A percentile compares a stretch with the other conserved stretches of the same genome.
phyloP scores from a whole-genome alignment of 2,113 vertebrate genomes.

The Neomonachus schauinslandi region DNA sequence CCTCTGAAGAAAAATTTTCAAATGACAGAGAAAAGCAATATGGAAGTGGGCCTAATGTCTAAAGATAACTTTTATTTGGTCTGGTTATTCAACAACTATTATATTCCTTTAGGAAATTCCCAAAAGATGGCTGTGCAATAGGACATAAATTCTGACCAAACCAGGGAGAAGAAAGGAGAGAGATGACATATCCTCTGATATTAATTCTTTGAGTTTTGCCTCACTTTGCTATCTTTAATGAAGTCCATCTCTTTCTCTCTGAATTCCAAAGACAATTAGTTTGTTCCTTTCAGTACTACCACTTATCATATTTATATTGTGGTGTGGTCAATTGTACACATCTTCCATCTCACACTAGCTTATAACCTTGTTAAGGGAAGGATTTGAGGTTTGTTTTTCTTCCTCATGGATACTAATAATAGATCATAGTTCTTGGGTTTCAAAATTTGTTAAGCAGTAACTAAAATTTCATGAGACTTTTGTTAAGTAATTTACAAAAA shows the following conservation, averaged over 20 bases:
- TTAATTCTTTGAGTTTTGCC: not conserved
- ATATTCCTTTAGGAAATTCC: not conserved
- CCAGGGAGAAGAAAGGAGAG: not conserved
- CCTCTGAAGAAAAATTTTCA: not conserved
- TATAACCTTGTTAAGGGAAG: not conserved
- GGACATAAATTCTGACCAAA: not conserved
- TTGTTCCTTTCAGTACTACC: not conserved
- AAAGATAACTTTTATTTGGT: constrained; percentile 16
- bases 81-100: not conserved
- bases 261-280: not conserved
- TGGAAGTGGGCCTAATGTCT: not conserved
- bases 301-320: not conserved
- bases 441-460: not conserved
- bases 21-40: not conserved
- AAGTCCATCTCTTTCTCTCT: not conserved
- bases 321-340: not conserved
- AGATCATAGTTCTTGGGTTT: not conserved
- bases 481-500: constrained; percentile 3
- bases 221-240: not conserved
- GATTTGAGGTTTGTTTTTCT: not conserved
- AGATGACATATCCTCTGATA: not conserved
- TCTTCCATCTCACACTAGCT: not conserved
- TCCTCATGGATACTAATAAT: not conserved
- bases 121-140: not conserved
- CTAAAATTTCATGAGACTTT: not conserved